These are phyloP conservation scores for Ooceraea biroi DNA, from an alignment of 1,140 invertebrate species.

Conservation along the genomic window DNA sequence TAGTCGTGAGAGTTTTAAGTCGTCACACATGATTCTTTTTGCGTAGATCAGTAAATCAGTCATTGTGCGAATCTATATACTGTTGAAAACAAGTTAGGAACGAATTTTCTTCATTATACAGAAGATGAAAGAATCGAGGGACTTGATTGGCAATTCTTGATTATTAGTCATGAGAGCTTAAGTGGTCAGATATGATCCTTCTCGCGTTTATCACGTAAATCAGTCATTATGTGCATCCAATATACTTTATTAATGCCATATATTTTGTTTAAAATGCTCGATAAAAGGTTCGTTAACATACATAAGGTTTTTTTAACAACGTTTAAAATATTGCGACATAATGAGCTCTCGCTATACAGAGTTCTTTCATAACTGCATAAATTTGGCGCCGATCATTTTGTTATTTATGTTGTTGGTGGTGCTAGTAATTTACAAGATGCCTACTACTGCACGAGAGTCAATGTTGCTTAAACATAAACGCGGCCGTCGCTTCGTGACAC, in stretches of 20 bases:
- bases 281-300: background rate
- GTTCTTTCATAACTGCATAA: background rate
- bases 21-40: background rate
- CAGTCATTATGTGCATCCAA: background rate
- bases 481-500: constrained; percentile 9
- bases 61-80: background rate
- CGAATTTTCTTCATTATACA: too few relatives aligned
- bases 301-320: background rate
- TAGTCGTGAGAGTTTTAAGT: too few relatives aligned
- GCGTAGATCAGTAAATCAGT: background rate
- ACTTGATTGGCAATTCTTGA: too few relatives aligned
- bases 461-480: constrained; percentile 9
- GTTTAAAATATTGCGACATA: background rate
- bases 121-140: too few relatives aligned
- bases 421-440: background rate
- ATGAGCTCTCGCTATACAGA: background rate
- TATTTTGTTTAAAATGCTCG: background rate
- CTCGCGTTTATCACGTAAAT: background rate
- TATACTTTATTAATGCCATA: background rate
- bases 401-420: background rate
- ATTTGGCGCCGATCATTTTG: background rate
- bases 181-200: background rate
- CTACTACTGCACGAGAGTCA: background rate
- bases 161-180: too few relatives aligned
- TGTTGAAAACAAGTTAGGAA: too few relatives aligned